Percentiles rank a stretch among this genome's conserved stretches.
Evolutionary conservation across 2,113 vertebrate species (phyloP).

Genomic region (Gallinago jamesoni): DNA sequence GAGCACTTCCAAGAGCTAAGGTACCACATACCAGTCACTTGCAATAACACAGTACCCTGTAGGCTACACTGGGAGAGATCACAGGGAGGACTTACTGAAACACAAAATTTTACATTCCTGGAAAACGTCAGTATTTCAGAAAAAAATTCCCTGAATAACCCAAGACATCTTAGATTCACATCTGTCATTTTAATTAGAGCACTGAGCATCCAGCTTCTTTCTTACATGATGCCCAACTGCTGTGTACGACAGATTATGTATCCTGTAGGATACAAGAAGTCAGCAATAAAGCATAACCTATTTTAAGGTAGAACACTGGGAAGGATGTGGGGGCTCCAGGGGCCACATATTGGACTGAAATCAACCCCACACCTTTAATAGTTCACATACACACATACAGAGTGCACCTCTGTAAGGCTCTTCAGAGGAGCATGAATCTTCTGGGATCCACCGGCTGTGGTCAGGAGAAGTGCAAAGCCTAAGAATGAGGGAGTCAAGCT

Average conservation of each 20-base stretch:
- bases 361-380: background rate
- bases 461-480: background rate
- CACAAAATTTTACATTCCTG: background rate
- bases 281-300: background rate
- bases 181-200: background rate
- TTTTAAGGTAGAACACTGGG: background rate
- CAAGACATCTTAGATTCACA: background rate
- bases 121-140: background rate
- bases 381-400: background rate
- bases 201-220: background rate
- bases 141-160: background rate
- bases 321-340: background rate
- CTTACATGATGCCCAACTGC: background rate
- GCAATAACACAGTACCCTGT: background rate
- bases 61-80: background rate
- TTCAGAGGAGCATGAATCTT: background rate
- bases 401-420: background rate
- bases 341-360: background rate
- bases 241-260: fast-evolving
- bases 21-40: background rate
- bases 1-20: background rate
- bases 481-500: background rate
- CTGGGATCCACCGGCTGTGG: background rate
- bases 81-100: background rate
- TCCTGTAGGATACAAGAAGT: background rate